phyloP scores from a whole-genome alignment of 1,140 invertebrate species.

The Lucilia sericata region DNA sequence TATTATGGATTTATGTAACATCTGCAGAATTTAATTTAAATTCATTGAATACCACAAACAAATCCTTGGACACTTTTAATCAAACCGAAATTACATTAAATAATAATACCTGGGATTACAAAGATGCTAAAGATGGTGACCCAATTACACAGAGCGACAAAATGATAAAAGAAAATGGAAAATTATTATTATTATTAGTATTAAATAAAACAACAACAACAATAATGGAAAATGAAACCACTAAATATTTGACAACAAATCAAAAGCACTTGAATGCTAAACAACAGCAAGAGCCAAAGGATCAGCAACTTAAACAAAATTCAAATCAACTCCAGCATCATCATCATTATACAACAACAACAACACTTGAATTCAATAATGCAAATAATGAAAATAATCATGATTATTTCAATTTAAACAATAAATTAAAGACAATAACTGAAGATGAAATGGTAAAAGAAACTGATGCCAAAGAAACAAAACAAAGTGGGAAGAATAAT shows the following conservation, averaged over 20 bases:
- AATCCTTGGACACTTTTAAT: background rate
- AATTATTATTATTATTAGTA: background rate
- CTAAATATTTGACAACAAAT: background rate
- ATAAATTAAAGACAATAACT: constrained; percentile 4
- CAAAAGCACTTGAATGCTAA: background rate
- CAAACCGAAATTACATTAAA: background rate
- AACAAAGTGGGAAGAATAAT: constrained; percentile 1
- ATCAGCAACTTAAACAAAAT: background rate
- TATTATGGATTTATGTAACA: background rate
- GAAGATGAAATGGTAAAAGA: background rate
- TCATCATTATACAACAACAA: background rate
- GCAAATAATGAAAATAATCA: constrained; percentile 3
- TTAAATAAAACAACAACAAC: background rate
- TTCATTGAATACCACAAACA: constrained; percentile 9
- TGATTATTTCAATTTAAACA: background rate
- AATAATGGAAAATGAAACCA: background rate
- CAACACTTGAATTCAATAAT: background rate
- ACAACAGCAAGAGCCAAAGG: background rate
- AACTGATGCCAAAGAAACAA: constrained; percentile 2
- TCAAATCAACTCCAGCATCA: background rate
- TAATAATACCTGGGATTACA: background rate
- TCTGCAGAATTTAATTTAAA: background rate
- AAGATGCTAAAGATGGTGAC: background rate
- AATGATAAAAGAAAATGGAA: background rate
- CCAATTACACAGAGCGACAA: background rate